A percentile compares a stretch with the other conserved stretches of the same genome.
phyloP scores from a whole-genome alignment of 1,140 invertebrate species.

The Delia radicum region DNA sequence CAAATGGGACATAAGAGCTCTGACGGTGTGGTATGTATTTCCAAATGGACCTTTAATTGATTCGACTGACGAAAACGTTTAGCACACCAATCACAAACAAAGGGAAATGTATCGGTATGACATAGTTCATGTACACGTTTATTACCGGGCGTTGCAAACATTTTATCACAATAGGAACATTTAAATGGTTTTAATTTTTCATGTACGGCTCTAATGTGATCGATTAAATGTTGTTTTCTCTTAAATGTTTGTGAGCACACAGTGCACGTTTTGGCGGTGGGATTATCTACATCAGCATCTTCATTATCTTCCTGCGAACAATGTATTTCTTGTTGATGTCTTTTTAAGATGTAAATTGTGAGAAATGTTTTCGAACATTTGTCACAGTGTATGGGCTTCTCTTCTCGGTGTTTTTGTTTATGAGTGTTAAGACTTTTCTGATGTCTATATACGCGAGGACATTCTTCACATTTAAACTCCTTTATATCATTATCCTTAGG shows the following conservation, averaged over 20 bases:
- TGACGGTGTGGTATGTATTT: not conserved
- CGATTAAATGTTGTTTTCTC: not conserved
- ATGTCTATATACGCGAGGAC: not conserved
- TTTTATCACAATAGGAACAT: not conserved
- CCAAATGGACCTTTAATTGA: not conserved
- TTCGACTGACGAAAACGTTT: not conserved
- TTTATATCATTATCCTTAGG: not conserved
- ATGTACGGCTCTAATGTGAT: not conserved
- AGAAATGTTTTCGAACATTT: too few species aligned
- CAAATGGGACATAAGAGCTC: not conserved
- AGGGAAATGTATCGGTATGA: not conserved
- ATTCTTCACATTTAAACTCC: not conserved
- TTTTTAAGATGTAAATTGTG: not conserved
- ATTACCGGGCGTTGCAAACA: not conserved
- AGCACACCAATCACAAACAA: not conserved
- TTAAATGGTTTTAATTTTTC: not conserved
- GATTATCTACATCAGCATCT: too few species aligned
- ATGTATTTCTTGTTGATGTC: not conserved
- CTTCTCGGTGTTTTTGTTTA: too few species aligned
- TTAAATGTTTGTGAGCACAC: not conserved
- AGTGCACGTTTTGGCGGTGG: not conserved
- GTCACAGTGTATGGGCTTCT: too few species aligned
- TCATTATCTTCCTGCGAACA: not conserved
- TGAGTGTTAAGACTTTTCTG: too few species aligned
- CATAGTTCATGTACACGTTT: not conserved